Evolutionary conservation across 2,113 vertebrate genomes (phyloP).

Genomic region (Glareola pratincola): DNA sequence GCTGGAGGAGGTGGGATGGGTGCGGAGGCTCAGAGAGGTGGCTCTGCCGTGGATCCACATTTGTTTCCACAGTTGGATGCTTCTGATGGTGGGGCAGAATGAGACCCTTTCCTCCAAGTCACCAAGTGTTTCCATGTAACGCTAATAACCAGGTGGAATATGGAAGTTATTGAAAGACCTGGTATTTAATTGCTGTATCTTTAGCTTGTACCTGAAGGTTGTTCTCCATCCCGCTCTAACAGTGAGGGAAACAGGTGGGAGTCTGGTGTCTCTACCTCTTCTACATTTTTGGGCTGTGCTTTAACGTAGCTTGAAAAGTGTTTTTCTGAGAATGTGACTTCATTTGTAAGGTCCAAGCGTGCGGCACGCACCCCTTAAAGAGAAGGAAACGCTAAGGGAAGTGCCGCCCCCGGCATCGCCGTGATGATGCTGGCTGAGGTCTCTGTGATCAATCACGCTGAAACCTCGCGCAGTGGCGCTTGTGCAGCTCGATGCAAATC

Average conservation of each 20-base stretch:
- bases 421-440: not conserved
- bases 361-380: accelerated
- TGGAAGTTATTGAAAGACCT: not conserved
- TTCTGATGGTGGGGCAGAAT: not conserved
- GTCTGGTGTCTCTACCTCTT: not conserved
- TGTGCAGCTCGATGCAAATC: not conserved
- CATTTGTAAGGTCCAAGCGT: not conserved
- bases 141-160: too few relatives aligned
- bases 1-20: not conserved
- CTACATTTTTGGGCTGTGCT: not conserved
- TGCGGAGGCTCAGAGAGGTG: not conserved
- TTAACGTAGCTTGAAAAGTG: not conserved
- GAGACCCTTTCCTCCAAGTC: not conserved
- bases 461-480: not conserved
- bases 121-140: not conserved
- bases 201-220: not conserved
- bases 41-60: accelerated
- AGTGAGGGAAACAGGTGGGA: not conserved
- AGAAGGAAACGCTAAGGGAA: not conserved
- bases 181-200: not conserved
- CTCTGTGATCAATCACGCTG: not conserved
- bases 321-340: not conserved
- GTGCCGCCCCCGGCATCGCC: not conserved
- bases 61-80: not conserved
- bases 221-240: not conserved